These are phyloP conservation scores for Poecile montanus DNA, from an alignment of 2,797 vertebrate genomes.

Conservation along the genomic window DNA sequence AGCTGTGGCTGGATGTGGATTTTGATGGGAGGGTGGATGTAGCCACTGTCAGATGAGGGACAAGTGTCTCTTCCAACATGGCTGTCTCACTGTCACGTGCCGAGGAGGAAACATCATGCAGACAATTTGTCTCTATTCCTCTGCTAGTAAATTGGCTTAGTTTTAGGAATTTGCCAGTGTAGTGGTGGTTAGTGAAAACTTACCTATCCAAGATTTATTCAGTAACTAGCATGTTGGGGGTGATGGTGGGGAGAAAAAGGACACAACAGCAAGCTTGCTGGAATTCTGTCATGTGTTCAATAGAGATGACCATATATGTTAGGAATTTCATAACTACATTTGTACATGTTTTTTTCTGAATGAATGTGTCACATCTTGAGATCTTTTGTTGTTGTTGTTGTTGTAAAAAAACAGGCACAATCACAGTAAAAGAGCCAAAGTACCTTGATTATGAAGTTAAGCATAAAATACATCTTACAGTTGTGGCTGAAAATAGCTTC, in stretches of 20 bases:
- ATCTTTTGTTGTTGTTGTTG: neutral
- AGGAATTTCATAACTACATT: neutral
- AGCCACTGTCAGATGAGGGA: neutral
- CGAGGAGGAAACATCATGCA: neutral
- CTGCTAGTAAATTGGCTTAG: neutral
- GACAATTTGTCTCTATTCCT: neutral
- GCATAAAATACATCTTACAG: conserved; percentile 77
- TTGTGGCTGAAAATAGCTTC: conserved; percentile 84
- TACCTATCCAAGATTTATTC: neutral
- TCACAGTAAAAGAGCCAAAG: conserved; percentile 84
- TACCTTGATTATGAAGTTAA: conserved; percentile 86
- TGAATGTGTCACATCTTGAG: neutral
- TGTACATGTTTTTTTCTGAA: neutral
- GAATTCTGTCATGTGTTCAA: neutral
- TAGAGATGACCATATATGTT: neutral
- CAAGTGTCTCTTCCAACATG: neutral
- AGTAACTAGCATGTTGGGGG: neutral
- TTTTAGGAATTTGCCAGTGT: neutral
- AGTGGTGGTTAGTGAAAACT: neutral
- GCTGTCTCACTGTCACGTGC: neutral
- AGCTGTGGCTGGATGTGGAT: neutral
- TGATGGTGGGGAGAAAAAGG: neutral
- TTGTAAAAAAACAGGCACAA: conserved; percentile 78
- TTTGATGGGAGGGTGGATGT: neutral
- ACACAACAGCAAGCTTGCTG: neutral